These are phyloP conservation scores for Psettodes erumei DNA, from an alignment of 2,113 vertebrate genomes.

Conservation along the genomic window DNA sequence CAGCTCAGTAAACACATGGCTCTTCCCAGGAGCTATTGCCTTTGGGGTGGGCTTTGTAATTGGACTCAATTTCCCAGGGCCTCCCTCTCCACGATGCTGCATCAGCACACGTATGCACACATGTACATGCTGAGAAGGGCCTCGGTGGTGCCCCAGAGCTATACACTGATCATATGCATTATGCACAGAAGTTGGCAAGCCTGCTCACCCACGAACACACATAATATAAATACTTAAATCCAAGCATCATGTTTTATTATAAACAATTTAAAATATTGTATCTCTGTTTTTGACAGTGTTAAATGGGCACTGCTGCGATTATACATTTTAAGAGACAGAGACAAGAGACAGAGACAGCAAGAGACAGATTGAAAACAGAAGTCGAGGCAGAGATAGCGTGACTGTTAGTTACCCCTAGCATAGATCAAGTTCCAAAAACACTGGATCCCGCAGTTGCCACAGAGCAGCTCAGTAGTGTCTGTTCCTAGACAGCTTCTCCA, in stretches of 20 bases:
- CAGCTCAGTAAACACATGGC: slow-evolving; percentile 41
- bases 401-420: background rate
- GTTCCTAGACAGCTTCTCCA: too few species aligned
- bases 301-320: background rate
- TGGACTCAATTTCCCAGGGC: slow-evolving; percentile 48
- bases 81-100: slow-evolving; percentile 13
- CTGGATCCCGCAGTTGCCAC: background rate
- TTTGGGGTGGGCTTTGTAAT: slow-evolving; percentile 42
- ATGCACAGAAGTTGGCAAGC: background rate
- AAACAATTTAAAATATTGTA: background rate
- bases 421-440: background rate
- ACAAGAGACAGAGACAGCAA: too few species aligned
- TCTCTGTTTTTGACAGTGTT: background rate
- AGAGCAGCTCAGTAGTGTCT: background rate
- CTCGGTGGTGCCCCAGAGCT: background rate
- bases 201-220: background rate
- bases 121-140: background rate
- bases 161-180: slow-evolving; percentile 21
- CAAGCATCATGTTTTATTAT: background rate
- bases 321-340: background rate
- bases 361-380: too few species aligned
- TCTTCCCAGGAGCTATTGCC: slow-evolving; percentile 49
- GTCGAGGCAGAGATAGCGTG: background rate
- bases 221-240: background rate
- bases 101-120: slow-evolving; percentile 29